These are phyloP conservation scores for Todus mexicanus DNA, from an alignment of 2,797 vertebrate species.

Conservation along the genomic window DNA sequence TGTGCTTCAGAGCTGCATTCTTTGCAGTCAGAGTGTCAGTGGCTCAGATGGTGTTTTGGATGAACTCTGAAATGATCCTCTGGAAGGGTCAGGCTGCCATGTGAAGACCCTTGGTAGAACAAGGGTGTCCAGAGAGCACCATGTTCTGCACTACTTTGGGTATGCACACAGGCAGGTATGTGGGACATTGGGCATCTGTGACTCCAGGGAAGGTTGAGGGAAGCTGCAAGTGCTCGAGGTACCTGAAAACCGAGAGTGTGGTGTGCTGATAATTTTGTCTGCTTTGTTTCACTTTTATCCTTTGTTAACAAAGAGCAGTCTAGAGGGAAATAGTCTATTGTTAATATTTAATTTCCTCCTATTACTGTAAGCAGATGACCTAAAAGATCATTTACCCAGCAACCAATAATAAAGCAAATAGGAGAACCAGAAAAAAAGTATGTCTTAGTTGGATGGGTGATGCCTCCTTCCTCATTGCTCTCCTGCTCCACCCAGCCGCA, in stretches of 20 bases:
- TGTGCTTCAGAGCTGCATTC: neutral
- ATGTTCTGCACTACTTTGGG: neutral
- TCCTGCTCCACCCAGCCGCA: neutral
- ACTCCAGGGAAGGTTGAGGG: neutral
- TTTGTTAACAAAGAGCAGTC: conserved; percentile 43
- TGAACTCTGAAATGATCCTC: neutral
- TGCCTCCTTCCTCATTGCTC: neutral
- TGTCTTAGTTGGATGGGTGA: neutral
- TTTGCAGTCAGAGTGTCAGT: neutral
- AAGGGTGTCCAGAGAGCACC: neutral
- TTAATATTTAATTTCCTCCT: conserved; percentile 74
- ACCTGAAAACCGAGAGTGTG: neutral
- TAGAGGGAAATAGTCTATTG: conserved; percentile 58
- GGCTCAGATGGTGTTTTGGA: neutral
- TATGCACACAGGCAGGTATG: neutral
- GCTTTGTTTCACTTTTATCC: conserved; percentile 47
- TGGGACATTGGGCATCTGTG: neutral
- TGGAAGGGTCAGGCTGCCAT: neutral
- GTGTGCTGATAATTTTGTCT: conserved; percentile 8
- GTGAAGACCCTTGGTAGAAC: neutral
- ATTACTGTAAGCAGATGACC: conserved; percentile 69
- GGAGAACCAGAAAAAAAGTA: neutral
- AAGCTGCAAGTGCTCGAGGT: neutral
- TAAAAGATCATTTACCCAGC: conserved; percentile 56
- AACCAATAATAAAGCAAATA: conserved; percentile 32